phyloP scores from a whole-genome alignment of 2,797 vertebrate genomes.

The Pantherophis vulpinus region DNA sequence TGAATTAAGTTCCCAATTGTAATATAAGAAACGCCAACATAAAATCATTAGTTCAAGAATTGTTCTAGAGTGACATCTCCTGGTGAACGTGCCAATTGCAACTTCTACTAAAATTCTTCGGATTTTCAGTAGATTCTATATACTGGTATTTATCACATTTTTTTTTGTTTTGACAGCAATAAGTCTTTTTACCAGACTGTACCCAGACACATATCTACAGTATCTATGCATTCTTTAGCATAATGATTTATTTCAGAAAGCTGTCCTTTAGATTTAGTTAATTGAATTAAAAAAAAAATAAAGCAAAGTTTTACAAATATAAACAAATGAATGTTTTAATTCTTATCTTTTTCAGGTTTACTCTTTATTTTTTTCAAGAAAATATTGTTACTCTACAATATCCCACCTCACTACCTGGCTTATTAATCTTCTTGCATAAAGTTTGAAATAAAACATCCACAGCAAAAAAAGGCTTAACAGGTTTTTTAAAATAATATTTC shows the following conservation, averaged over 20 bases:
- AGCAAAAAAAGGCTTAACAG: neutral
- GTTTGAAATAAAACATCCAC: neutral
- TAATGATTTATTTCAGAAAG: neutral
- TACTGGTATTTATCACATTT: neutral
- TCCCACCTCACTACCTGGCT: neutral
- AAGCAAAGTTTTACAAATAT: neutral
- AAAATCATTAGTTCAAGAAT: neutral
- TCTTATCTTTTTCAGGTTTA: neutral
- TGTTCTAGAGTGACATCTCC: constrained; percentile 57
- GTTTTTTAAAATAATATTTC: neutral
- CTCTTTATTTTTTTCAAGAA: neutral
- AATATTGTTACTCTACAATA: neutral
- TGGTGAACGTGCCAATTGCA: constrained; percentile 9
- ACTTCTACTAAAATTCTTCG: neutral
- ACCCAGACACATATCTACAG: neutral
- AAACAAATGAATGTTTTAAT: neutral
- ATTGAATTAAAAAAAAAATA: neutral
- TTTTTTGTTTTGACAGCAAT: neutral
- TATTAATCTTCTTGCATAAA: neutral
- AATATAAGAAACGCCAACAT: neutral
- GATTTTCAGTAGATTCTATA: fast-evolving
- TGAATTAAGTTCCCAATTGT: neutral
- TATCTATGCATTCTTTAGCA: neutral
- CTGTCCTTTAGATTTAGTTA: neutral
- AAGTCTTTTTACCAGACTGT: neutral